phyloP scores from a whole-genome alignment of 2,797 vertebrate species.

The Cuniculus paca region DNA sequence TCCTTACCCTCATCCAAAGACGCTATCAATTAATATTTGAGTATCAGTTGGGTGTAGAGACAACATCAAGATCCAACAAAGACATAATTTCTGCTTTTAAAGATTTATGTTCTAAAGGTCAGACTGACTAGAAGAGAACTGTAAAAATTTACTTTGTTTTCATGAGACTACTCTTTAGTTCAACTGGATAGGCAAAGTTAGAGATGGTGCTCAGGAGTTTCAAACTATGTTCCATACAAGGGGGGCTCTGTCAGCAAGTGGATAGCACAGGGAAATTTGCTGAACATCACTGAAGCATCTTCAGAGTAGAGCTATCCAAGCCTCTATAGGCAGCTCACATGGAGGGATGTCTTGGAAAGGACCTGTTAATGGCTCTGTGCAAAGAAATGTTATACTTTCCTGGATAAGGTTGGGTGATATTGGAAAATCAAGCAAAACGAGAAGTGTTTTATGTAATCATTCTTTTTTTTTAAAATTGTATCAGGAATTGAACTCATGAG shows the following conservation, averaged over 20 bases:
- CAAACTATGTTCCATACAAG: background rate
- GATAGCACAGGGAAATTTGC: background rate
- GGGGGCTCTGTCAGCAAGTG: background rate
- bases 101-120: conserved; percentile 31
- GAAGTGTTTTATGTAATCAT: conserved; percentile 12
- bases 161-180: background rate
- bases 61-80: conserved; percentile 6
- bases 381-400: background rate
- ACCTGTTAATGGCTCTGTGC: background rate
- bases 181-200: background rate
- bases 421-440: conserved; percentile 59
- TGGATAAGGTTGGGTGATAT: conserved; percentile 8
- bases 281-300: background rate
- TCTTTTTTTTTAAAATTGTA: background rate
- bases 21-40: conserved; percentile 59
- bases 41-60: background rate
- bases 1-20: background rate
- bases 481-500: too few relatives aligned
- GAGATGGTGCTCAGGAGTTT: background rate
- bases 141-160: background rate
- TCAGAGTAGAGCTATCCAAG: background rate
- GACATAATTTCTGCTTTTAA: background rate
- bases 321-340: background rate
- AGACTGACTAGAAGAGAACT: background rate
- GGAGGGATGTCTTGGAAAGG: background rate